Evolutionary conservation across 35 echinoderm and acorn worm genomes (phyloP).

Genomic region (Heliocidaris tuberculata): DNA sequence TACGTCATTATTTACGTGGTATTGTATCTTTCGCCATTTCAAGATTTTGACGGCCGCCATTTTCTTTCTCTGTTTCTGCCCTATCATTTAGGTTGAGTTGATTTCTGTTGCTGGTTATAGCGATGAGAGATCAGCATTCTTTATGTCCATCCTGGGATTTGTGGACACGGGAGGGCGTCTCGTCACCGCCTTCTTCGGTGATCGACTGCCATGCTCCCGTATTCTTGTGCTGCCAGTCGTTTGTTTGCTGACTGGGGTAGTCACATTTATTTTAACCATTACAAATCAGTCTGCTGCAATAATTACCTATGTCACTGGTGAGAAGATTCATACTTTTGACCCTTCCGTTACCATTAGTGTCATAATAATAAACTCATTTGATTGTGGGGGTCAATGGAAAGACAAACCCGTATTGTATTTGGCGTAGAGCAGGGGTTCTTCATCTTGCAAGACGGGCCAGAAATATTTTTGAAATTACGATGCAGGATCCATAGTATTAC

Average conservation of each 20-base stretch:
- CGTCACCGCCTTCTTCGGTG: neutral
- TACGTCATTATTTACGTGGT: no score
- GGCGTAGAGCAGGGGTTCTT: no score
- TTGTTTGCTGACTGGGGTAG: neutral
- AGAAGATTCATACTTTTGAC: neutral
- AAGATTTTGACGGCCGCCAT: neutral
- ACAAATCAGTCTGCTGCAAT: conserved; percentile 17
- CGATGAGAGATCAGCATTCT: conserved; percentile 4
- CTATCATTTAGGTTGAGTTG: neutral
- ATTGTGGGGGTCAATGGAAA: no score
- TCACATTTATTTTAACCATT: neutral
- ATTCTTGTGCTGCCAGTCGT: conserved; percentile 19
- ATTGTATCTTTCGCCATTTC: no score
- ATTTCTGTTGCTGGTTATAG: conserved; percentile 15
- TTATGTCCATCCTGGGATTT: conserved; percentile 26
- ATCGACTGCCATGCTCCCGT: conserved; percentile 2
- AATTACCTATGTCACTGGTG: conserved; percentile 20
- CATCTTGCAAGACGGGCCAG: no score
- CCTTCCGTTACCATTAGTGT: no score
- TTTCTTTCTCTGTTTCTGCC: neutral
- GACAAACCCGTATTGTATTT: no score
- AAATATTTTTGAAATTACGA: no score
- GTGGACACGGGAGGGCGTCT: conserved; percentile 17
- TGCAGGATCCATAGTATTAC: no score
- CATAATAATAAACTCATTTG: no score